These are phyloP conservation scores for Ammodramus savannarum DNA, from an alignment of 2,113 vertebrate species.

Conservation along the genomic window DNA sequence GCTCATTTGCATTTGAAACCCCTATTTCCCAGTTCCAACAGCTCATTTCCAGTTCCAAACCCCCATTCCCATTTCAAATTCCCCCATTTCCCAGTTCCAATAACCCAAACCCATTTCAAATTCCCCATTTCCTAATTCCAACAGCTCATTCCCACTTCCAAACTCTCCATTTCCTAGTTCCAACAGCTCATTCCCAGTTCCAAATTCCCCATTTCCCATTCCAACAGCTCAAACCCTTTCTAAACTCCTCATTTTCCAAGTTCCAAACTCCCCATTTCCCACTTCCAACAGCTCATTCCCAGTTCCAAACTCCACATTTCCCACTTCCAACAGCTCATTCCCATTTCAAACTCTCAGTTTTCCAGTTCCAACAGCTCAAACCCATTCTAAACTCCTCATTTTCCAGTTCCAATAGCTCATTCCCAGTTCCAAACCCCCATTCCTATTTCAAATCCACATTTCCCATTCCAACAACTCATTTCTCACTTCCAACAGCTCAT, in stretches of 20 bases:
- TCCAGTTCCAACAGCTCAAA: no score
- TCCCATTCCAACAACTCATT: neutral
- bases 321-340: neutral
- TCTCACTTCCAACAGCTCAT: neutral
- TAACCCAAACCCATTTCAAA: no score
- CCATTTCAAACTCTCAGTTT: neutral
- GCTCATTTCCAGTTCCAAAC: neutral
- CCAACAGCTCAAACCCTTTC: neutral
- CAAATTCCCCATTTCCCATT: neutral
- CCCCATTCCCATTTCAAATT: neutral
- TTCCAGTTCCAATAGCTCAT: neutral
- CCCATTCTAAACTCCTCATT: neutral
- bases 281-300: neutral
- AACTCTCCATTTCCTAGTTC: no score
- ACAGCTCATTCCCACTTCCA: no score
- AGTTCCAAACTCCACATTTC: neutral
- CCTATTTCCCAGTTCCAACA: rapidly evolving
- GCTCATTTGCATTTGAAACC: no score
- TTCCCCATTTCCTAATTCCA: rapidly evolving
- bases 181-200: neutral
- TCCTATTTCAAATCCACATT: neutral
- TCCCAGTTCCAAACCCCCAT: no score
- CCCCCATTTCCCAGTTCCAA: neutral
- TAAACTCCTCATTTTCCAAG: no score
- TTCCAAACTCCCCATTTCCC: neutral